Evolutionary conservation across 2,888 invertebrate genomes (phyloP), one percentile per base, ranked within the genome.

Genomic region (Sminthurides aquaticus): DNA sequence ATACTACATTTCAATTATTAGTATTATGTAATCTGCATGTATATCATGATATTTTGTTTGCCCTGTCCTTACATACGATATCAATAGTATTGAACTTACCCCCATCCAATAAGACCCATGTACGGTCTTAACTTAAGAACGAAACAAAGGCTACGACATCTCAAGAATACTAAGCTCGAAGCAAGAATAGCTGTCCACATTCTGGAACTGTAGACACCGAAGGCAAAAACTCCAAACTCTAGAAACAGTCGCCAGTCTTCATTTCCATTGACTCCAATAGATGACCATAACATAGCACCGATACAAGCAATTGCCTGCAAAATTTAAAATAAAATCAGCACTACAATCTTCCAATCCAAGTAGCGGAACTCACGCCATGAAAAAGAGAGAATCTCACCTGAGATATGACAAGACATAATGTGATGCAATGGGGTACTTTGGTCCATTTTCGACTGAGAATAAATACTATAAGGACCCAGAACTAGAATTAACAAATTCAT

Each of bases 111-210:
- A 1, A 82, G 76, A 64, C 85, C 81, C 78, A 88, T 85, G 75
- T 84, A 81, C 0, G 89, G 89, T 80, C 88, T 87, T 1, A 91
- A 77, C 59, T 87, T 86, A 28, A 90, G 80, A 64, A 92, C 87
- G 78, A 88, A 91, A 75, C 91, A 89, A 2, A 91, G 82, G 68
- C 92, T 91, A 64, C 90, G 85, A 67, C 88, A 89, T 79, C 91
- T 86, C 62, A 94, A 80, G 78, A 94, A 87, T 29, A 94, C 83
- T 43, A 96, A 78, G 3, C 87, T 86, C 43, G 91, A 83, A 1
- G 94, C 89, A 65, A 94, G 81, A 76, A 90, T 86, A 8, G 88
- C 87, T 0, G 92, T 91, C 90, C 91, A 93, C 61, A 92, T 80
- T 67, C 93, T 82, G 58, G 90, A 86, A 66, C 91, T 88, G 76